Base-by-base conservation (phyloP, 1,140 invertebrate species). In the Drosophila repletoides region DNA sequence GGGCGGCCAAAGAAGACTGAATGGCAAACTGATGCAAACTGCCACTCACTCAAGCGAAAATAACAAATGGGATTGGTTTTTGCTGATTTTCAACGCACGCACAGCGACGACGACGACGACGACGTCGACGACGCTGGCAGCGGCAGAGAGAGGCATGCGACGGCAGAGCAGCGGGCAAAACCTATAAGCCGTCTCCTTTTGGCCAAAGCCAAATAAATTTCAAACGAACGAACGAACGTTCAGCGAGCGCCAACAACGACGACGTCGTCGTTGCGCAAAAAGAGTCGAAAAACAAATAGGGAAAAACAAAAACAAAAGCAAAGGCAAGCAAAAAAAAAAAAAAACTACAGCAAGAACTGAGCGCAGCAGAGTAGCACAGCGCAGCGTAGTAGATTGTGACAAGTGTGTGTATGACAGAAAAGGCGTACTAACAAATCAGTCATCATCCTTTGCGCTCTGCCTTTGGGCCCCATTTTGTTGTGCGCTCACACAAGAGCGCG, bases 31-130 rank as follows among this genome's bases (percentile, higher is more conserved):
- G 88, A 87, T 87, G 81, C 88, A 87, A 89, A 84, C 87, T 89
- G 88, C 88, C 88, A 89, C 88, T 88, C 87, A 88, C 87, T 89
- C 88, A 88, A 89, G 88, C 84, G 88, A 88, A 84, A 79, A 89
- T 89, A 89, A 89, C 88, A 89, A 89, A 89, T 89, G 88, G 88
- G 88, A 89, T 89, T 89, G 88, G 88, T 89, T 89, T 89, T 89
- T 89, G 88, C 88, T 89, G 88, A 89, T 89, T 89, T 89, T 72
- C 79, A 83, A 84, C 73, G 84, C 65, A 83, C 75, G 72, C 75
- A 71, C 53, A 59, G 72, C 64, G 46, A 61, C 68, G 51, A 26
- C 58, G 6, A 59, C 58, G 24, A 24, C 53, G 48, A 31, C 58
- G 29, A 33, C 53, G 31, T 1, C 53, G 22, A 38, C 36, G 19